phyloP scores from a whole-genome alignment of 2,888 invertebrate species.

The Macaria notata region DNA sequence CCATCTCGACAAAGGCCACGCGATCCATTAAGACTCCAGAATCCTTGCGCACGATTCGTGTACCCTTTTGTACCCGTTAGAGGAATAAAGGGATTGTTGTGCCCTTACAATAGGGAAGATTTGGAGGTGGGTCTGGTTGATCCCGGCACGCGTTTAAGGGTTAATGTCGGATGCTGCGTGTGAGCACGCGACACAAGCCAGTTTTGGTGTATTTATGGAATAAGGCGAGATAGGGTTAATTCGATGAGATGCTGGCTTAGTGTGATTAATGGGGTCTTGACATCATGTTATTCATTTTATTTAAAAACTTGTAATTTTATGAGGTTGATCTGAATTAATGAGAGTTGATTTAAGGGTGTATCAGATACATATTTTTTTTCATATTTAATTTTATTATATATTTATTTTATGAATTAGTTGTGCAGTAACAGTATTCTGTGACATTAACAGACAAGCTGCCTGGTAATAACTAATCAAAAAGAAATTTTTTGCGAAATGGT shows the following conservation, averaged over 20 bases:
- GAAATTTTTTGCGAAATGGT: too few relatives aligned
- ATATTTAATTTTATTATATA: too few relatives aligned
- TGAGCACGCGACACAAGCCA: slow-evolving; percentile 54
- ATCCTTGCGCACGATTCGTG: slow-evolving; percentile 74
- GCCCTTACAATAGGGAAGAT: slow-evolving; percentile 48
- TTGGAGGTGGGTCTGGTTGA: slow-evolving; percentile 66
- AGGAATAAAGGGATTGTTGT: slow-evolving; percentile 69
- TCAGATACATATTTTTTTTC: too few relatives aligned
- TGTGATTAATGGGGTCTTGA: slow-evolving; percentile 1
- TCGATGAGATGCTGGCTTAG: slow-evolving; percentile 18
- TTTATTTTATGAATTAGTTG: too few relatives aligned
- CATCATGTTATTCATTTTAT: neutral
- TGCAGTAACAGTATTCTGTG: too few relatives aligned
- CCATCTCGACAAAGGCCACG: slow-evolving; percentile 70
- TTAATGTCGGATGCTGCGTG: slow-evolving; percentile 70
- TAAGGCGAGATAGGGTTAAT: slow-evolving; percentile 36
- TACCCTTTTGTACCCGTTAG: slow-evolving; percentile 55
- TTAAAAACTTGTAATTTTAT: neutral
- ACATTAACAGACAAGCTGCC: too few relatives aligned
- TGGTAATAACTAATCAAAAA: too few relatives aligned
- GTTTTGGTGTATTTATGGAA: slow-evolving; percentile 34
- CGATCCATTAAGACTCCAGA: slow-evolving; percentile 63
- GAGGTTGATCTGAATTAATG: too few relatives aligned
- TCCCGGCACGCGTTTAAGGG: slow-evolving; percentile 74
- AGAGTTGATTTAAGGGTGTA: too few relatives aligned